Base-by-base conservation (phyloP, 2,888 invertebrate genomes). In the Leptarthrus brevirostris region DNA sequence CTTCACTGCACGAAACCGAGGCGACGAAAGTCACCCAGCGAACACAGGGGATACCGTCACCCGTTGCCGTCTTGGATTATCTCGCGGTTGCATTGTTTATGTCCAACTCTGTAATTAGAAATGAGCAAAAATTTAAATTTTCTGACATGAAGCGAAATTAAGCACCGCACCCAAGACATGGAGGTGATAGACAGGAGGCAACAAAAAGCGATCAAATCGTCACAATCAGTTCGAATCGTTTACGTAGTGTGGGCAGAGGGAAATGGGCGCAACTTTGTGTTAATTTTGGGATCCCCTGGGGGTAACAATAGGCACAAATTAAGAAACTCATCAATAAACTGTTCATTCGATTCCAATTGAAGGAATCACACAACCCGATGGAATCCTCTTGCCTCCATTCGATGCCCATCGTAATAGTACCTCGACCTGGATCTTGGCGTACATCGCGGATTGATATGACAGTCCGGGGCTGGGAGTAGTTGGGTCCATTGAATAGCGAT, bases 91-190 rank as follows among this genome's bases (percentile, higher is more conserved):
- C 64, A 64, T 64, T 40, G 64, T 64, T 64, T 64, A 64, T 64
- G 64, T 64, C 64, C 64, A 64, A 64, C 64, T 24, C 44, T 47
- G 64, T 64, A 64, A 64, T 64, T 64, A 64, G 70, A 71, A 71
- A 71, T 71, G 53, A 71, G 70, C 70, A 53, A 71, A 70, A 71
- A 71, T 71, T 71, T 71, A 54, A 71, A 71, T 71, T 54, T 71
- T 54, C 54, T 53, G 40, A 71, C 70, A 69, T 18, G 34, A 49
- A 26, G 34, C n/a, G 12, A 71, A 54, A 71, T 71, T 71, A 52
- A 53, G 36, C 20, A 34, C 64, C 47, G 64, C 64, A 64, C 64
- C 64, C 64, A 64, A n/a, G 64, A 44, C 26, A 47, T 24, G 64
- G 44, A 64, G 64, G 64, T 64, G 64, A 64, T 64, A 64, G 64